These are phyloP conservation scores for Cnemophilus loriae DNA, from an alignment of 2,113 vertebrate genomes.

Conservation along the genomic window DNA sequence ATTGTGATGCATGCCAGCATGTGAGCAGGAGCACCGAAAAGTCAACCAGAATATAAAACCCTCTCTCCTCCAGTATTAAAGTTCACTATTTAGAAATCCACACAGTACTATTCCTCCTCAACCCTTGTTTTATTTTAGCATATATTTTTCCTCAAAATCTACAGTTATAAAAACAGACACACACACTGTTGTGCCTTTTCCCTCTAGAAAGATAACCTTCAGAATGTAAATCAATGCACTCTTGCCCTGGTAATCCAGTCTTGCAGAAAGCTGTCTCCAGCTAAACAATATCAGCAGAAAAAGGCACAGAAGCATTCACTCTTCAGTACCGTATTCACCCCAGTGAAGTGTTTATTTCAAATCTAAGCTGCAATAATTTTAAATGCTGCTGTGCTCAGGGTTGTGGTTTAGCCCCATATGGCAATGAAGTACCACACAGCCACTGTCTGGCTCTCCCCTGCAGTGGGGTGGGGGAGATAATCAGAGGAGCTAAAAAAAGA, in stretches of 20 bases:
- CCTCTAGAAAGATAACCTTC: conserved; percentile 57
- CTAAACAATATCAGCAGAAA: conserved; percentile 55
- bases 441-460: background rate
- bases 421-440: background rate
- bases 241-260: conserved; percentile 48
- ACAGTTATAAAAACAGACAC: background rate
- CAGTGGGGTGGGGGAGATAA: background rate
- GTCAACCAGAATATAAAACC: background rate
- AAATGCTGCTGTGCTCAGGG: background rate
- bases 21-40: background rate
- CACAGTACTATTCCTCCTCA: background rate
- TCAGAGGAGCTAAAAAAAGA: background rate
- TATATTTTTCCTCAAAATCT: conserved; percentile 11
- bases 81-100: background rate
- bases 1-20: background rate
- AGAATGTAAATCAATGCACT: conserved; percentile 62
- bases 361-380: background rate
- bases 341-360: conserved; percentile 7
- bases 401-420: background rate
- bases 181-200: background rate
- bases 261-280: conserved; percentile 58
- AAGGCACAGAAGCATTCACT: conserved; percentile 13
- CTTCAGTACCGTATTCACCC: background rate
- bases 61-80: background rate
- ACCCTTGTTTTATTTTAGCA: background rate